Percentiles rank a stretch among this genome's conserved stretches.
Evolutionary conservation across 2,888 invertebrate genomes (phyloP).

Genomic region (Caenorhabditis drosophilae): DNA sequence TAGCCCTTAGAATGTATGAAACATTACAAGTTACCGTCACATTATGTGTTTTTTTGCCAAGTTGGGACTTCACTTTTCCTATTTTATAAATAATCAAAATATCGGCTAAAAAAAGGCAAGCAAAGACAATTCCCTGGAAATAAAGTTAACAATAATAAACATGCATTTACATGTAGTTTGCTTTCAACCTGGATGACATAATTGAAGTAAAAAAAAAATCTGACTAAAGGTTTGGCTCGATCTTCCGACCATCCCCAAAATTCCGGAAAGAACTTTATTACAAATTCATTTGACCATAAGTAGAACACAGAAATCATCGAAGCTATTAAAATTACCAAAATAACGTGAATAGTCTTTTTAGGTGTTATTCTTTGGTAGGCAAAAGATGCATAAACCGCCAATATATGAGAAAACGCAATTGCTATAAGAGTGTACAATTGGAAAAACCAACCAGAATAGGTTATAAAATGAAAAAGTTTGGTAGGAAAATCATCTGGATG

Average conservation of each 20-base stretch:
- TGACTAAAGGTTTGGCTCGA: constrained; percentile 10
- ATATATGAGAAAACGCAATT: constrained; percentile 30
- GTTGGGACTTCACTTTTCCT: constrained; percentile 30
- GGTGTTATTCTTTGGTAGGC: constrained; percentile 20
- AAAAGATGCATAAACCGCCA: constrained; percentile 26
- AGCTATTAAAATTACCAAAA: constrained; percentile 8
- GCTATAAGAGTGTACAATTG: constrained; percentile 31
- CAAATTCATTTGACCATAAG: constrained; percentile 24
- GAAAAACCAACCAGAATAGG: constrained; percentile 35
- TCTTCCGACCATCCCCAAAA: constrained; percentile 40
- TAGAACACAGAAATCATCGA: constrained; percentile 30
- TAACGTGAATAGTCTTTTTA: constrained; percentile 12
- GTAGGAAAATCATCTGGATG: constrained; percentile 36
- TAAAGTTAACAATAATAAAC: constrained; percentile 3
- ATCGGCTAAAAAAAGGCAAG: constrained; percentile 25
- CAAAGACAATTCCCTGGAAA: constrained; percentile 34
- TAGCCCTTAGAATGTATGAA: too few species aligned
- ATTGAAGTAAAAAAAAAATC: constrained; percentile 34
- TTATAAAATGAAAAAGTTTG: constrained; percentile 31
- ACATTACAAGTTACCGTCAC: too few species aligned
- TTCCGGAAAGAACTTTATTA: constrained; percentile 18
- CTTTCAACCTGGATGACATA: constrained; percentile 29
- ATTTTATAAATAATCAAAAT: constrained; percentile 34
- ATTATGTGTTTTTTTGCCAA: too few species aligned
- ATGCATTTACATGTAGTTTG: neutral